These are phyloP conservation scores for Epinephelus fuscoguttatus DNA, from an alignment of 2,113 vertebrate species.

Conservation along the genomic window DNA sequence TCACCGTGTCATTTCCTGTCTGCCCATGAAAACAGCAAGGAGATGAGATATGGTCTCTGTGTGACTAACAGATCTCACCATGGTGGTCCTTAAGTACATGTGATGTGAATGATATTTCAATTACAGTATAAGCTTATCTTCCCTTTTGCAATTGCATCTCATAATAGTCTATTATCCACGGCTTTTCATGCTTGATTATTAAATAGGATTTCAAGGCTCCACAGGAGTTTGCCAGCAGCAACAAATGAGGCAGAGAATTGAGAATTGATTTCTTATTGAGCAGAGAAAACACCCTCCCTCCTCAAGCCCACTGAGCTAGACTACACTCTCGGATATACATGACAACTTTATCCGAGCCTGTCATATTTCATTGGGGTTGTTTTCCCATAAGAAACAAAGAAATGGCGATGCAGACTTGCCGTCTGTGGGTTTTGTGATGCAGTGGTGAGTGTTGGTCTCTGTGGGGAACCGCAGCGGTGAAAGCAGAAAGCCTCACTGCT, in stretches of 20 bases:
- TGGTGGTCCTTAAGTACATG: slow-evolving; percentile 52
- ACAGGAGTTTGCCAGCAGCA: slow-evolving; percentile 62
- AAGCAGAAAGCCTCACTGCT: slow-evolving; percentile 29
- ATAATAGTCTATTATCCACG: slow-evolving; percentile 78
- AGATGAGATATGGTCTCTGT: slow-evolving; percentile 56
- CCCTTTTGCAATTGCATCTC: slow-evolving; percentile 67
- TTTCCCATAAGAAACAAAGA: slow-evolving; percentile 39
- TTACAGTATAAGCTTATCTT: slow-evolving; percentile 77
- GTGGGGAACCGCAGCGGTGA: slow-evolving; percentile 23
- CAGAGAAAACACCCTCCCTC: slow-evolving; percentile 58
- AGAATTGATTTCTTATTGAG: slow-evolving; percentile 76
- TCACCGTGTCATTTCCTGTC: not conserved
- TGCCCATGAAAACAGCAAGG: slow-evolving; percentile 20
- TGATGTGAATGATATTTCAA: slow-evolving; percentile 78
- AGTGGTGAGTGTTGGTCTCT: slow-evolving; percentile 22
- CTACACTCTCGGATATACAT: slow-evolving; percentile 35
- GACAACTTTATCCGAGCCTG: slow-evolving; percentile 55
- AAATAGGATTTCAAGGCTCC: slow-evolving; percentile 79
- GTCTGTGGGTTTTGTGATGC: slow-evolving; percentile 34
- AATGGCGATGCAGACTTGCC: not conserved
- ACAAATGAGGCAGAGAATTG: slow-evolving; percentile 77
- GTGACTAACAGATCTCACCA: slow-evolving; percentile 51
- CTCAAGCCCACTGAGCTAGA: slow-evolving; percentile 15
- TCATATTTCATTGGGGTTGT: slow-evolving; percentile 49
- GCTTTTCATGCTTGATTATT: slow-evolving; percentile 79